phyloP scores from a whole-genome alignment of 2,888 invertebrate species.

The Diarsia dahlii region DNA sequence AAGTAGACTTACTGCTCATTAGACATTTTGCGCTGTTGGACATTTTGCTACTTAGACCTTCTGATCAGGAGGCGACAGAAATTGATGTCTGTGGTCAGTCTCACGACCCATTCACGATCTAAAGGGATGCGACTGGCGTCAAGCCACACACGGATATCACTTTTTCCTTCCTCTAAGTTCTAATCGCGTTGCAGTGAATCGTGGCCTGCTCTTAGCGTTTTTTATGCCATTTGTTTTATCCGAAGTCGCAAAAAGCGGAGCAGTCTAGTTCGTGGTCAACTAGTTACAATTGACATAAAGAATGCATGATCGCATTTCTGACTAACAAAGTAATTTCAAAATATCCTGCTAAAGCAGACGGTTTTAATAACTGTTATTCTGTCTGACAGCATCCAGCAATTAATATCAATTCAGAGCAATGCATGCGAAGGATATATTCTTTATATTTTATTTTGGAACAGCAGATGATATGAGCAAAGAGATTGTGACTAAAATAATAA shows the following conservation, averaged over 20 bases:
- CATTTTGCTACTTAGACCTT: too few species aligned
- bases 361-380: not conserved
- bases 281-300: not conserved
- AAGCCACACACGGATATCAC: not conserved
- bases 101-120: not conserved
- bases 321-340: not conserved
- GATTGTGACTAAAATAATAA: too few species aligned
- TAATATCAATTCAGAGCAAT: slow-evolving; percentile 36
- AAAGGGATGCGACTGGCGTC: not conserved
- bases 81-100: too few species aligned
- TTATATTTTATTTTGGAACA: slow-evolving; percentile 7
- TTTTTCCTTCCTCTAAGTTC: not conserved
- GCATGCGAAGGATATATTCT: slow-evolving; percentile 12
- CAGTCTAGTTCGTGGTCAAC: not conserved
- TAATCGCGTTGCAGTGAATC: not conserved
- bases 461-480: not conserved
- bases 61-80: too few species aligned
- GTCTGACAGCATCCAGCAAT: slow-evolving; percentile 34
- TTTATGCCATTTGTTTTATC: not conserved
- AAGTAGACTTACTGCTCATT: too few species aligned
- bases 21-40: too few species aligned
- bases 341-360: not conserved
- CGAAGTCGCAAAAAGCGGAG: not conserved
- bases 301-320: slow-evolving; percentile 10
- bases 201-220: not conserved